Evolutionary conservation across 2,888 invertebrate species (phyloP), one percentile per base, ranked within the genome.

Genomic region (Cactoblastis cactorum): DNA sequence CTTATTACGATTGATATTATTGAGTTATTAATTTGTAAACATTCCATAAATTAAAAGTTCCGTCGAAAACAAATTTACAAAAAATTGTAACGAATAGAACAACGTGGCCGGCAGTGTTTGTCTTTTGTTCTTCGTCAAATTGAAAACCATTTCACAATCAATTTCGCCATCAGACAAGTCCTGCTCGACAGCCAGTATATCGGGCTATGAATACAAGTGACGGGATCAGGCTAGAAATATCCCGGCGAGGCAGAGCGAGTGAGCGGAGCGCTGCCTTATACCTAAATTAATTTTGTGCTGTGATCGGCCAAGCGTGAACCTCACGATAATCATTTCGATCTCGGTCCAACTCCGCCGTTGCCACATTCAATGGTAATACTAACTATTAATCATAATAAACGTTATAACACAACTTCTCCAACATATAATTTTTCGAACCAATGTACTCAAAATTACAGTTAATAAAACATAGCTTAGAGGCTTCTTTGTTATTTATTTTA

Each of bases 261-360:
- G 52, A 54, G 61, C 59, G 62, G n/a, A n/a, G n/a, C n/a, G 56
- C 60, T 65, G 68, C 67, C 72, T 77, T 69, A 70, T 66, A 76
- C 69, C 78, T 79, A 81, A 84, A 85, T 85, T 83, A 86, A 86
- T 87, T 82, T 83, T 77, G 77, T 73, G 67, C 74, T 74, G 71
- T 78, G 83, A 77, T 73, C 85, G 79, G 65, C 77, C 73, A 67
- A 77, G 73, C 79, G 78, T 76, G 65, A 80, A 69, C 66, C 63
- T 69, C 71, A 71, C 77, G 80, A 83, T 83, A 86, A 80, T 83
- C 79, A 77, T 73, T 73, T 70, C 68, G 65, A 84, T 83, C 82
- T 83, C 69, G 69, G 56, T 59, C 61, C 59, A 6, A 28, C 28
- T 57, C 61, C 65, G 59, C 62, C 65, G 63, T 59, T 66, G 61